Base-by-base conservation (phyloP, 2,113 vertebrate genomes). In the Verasper variegatus region DNA sequence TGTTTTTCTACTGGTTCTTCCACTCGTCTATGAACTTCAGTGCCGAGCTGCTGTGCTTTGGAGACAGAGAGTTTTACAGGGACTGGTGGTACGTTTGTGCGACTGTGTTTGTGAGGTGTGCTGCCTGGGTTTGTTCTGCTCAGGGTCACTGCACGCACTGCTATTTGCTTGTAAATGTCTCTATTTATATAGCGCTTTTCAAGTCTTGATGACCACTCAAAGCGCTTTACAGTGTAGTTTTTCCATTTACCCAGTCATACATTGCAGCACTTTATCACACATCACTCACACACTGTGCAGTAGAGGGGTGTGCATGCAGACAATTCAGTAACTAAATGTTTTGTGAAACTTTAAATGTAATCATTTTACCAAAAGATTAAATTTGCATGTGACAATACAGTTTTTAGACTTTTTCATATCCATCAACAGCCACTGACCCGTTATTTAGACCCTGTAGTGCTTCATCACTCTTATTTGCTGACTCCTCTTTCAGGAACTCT, bases 1-100 rank as follows among this genome's bases (percentile, higher is more conserved):
- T 98, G 82, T 98, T 97, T 91, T 98, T 98, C 93, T 98, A 98
- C 88, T 96, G 93, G 92, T 95, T 97, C 88, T 98, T 98, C 89
- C 97, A 98, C 78, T 98, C 97, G 4, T 96, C 95, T 31, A 87
- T 97, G 86, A 98, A 98, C 52, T 95, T 95, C 1, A 83, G 93
- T 26, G 97, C 96, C 0, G 97, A 98, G 88, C 86, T 98, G 77
- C 84, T 97, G 93, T 92, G 91, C 72, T 98, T 98, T 55, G 97
- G 96, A 71, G 97, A 98, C 92, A 91, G 97, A 0, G 95, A 97
- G 85, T 98, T 98, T 87, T 98, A 98, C 90, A 91, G 93, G n/a
- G 97, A 98, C 91, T 98, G 97, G 97, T 98, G 97, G 97, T 98
- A 81, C 55, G 96, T 86, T 55, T 80, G 18, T 59, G 11, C 52